Base-by-base conservation (phyloP, 1,140 invertebrate species). In the Microplitis demolitor region DNA sequence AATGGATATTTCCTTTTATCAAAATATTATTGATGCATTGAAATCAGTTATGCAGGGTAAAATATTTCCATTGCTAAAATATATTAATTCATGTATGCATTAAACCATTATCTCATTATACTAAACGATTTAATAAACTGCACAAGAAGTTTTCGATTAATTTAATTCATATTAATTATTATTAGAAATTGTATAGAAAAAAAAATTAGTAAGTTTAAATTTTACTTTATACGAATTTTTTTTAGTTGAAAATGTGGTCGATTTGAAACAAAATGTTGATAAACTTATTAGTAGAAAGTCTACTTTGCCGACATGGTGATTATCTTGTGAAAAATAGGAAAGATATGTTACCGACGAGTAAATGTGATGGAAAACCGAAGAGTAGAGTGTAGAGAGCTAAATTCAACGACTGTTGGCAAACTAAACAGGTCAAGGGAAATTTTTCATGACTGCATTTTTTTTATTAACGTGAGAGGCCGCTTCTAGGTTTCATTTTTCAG, bases 391-490 rank as follows among this genome's bases (percentile, higher is more conserved):
- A 50, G 9, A 50, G 53, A 51, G 33, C 31, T 31, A 11, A 4
- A 33, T 34, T 60, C 14, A 14, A 34, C 56, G n/a, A 16, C 35
- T 9, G 67, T 69, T 39, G 67, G 67, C 54, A 69, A 68, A 58
- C 14, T n/a, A 33, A 34, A 56, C 33, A 69, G 54, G 56, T 31
- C 24, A 6, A 14, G 53, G 3, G 53, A 56, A n/a, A 37, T 69
- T 61, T 69, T 69, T 24, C 24, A 24, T 24, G 0, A 24, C 24
- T 24, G 24, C 24, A 24, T 24, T 24, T 24, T 24, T 24, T 24
- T 24, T 24, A 2, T 58, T 4, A 45, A n/a, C 56, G 54, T 16
- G 14, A 69, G 67, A 69, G 67, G 67, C 58, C 67, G 54, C 67
- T 9, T n/a, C 35, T 35, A 69, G 67, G 37, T n/a, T 13, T 3